Evolutionary conservation across 1,140 invertebrate genomes (phyloP).

Genomic region (Lepidotrigona ventralis): DNA sequence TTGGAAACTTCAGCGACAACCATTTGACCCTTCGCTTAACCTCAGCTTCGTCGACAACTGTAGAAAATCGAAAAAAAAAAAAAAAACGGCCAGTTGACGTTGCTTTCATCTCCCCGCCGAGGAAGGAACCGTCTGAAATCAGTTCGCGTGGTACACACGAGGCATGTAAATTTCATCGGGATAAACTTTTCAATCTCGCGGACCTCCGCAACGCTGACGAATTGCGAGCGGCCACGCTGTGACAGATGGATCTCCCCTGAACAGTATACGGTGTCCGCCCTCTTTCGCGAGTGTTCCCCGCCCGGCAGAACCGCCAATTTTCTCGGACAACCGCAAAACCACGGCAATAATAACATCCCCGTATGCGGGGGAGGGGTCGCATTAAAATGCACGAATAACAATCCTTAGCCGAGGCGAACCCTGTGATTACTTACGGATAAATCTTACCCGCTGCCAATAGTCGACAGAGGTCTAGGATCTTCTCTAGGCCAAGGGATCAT

Average conservation of each 20-base stretch:
- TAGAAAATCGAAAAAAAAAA: too few relatives aligned
- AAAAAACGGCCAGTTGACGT: background rate
- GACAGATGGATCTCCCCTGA: conserved; percentile 70
- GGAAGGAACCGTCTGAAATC: conserved; percentile 4
- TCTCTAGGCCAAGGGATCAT: conserved; percentile 31
- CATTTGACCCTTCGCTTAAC: background rate
- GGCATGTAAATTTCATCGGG: conserved; percentile 55
- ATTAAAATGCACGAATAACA: conserved; percentile 75
- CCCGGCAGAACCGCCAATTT: conserved; percentile 71
- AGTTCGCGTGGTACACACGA: background rate
- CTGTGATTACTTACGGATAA: conserved; percentile 74
- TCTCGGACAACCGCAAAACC: conserved; percentile 74
- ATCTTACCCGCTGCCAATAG: conserved; percentile 70
- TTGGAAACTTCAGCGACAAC: too few relatives aligned
- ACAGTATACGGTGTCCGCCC: conserved; percentile 53
- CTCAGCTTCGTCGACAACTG: background rate
- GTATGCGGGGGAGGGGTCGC: conserved; percentile 53
- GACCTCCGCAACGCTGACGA: conserved; percentile 59
- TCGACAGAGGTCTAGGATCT: conserved; percentile 54
- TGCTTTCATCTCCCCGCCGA: background rate
- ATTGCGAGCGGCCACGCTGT: conserved; percentile 66
- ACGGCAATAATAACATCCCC: conserved; percentile 74
- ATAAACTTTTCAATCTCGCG: conserved; percentile 59
- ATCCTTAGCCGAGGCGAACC: conserved; percentile 65
- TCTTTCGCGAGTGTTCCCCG: conserved; percentile 45